Conservation (phyloP, 2,113 vertebrate species). For the Ophiodon elongatus region DNA sequence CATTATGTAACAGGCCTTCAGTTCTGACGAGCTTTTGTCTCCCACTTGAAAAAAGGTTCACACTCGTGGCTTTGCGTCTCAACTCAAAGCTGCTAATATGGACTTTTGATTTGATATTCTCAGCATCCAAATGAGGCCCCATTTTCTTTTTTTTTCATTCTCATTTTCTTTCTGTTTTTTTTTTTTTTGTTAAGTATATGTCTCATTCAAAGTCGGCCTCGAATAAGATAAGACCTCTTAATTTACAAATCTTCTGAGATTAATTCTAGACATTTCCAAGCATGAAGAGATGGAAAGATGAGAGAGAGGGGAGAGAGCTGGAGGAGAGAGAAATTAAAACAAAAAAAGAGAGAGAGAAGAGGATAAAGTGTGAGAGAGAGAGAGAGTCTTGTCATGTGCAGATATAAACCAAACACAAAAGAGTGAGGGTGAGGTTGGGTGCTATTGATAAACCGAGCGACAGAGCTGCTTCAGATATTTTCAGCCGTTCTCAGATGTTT, state of each 20-base stretch:
- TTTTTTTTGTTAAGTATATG: neutral
- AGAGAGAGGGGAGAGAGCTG: neutral
- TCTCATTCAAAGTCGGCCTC: slow-evolving; percentile 12
- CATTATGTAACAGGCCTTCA: slow-evolving; percentile 10
- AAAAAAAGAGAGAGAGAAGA: neutral
- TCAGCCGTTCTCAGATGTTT: slow-evolving; percentile 46
- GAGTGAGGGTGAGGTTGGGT: slow-evolving; percentile 7
- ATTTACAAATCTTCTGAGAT: slow-evolving; percentile 52
- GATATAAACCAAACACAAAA: slow-evolving; percentile 32
- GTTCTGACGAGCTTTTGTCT: slow-evolving; percentile 36
- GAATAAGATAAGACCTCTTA: slow-evolving; percentile 28
- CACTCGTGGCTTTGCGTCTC: slow-evolving; percentile 5
- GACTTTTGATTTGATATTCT: slow-evolving; percentile 20
- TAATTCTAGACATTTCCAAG: slow-evolving; percentile 30
- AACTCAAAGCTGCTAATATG: slow-evolving; percentile 15
- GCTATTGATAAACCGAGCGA: slow-evolving; percentile 41
- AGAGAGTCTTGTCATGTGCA: neutral
- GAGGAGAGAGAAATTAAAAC: slow-evolving; percentile 6
- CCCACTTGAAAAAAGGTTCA: slow-evolving; percentile 22
- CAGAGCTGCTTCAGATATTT: slow-evolving; percentile 31
- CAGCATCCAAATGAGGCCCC: slow-evolving; percentile 12
- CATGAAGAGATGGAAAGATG: neutral
- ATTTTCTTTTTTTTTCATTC: neutral
- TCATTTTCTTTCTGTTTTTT: neutral
- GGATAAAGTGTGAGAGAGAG: neutral